Conservation (phyloP, 2,113 vertebrate genomes). For the Mormoops blainvillei region DNA sequence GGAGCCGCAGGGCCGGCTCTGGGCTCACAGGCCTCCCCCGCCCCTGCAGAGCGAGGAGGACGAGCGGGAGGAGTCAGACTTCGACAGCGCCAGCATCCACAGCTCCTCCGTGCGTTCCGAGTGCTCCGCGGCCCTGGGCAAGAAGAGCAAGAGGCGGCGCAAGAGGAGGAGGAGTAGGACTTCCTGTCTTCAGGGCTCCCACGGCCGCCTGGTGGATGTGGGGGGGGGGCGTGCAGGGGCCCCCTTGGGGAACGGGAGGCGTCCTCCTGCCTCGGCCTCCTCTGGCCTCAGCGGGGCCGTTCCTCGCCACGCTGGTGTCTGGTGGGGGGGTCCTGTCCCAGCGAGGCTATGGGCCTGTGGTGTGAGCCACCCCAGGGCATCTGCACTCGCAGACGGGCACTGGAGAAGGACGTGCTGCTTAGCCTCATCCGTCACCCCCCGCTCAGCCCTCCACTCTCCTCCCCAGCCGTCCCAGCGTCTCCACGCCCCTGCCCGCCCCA, state of each 20-base stretch:
- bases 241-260: slow-evolving; percentile 83
- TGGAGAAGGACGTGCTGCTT: not conserved
- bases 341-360: not conserved
- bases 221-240: slow-evolving; percentile 63
- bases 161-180: slow-evolving; percentile 95
- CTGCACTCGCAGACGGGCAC: not conserved
- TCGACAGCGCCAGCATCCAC: slow-evolving; percentile 96
- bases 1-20: not conserved
- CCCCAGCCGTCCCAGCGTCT: accelerated
- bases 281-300: not conserved
- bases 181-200: accelerated
- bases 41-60: slow-evolving; percentile 93
- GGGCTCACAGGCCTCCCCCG: not conserved
- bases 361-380: not conserved
- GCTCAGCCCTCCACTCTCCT: not conserved
- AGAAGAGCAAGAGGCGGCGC: slow-evolving; percentile 88
- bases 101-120: slow-evolving; percentile 94
- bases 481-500: accelerated
- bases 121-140: slow-evolving; percentile 87
- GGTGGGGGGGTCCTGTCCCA: not conserved
- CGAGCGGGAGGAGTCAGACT: slow-evolving; percentile 94
- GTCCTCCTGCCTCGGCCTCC: not conserved
- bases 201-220: accelerated
- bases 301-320: not conserved
- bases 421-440: accelerated